Evolutionary conservation across 2,113 vertebrate species (phyloP).

Genomic region (Rhabdornis inornatus): DNA sequence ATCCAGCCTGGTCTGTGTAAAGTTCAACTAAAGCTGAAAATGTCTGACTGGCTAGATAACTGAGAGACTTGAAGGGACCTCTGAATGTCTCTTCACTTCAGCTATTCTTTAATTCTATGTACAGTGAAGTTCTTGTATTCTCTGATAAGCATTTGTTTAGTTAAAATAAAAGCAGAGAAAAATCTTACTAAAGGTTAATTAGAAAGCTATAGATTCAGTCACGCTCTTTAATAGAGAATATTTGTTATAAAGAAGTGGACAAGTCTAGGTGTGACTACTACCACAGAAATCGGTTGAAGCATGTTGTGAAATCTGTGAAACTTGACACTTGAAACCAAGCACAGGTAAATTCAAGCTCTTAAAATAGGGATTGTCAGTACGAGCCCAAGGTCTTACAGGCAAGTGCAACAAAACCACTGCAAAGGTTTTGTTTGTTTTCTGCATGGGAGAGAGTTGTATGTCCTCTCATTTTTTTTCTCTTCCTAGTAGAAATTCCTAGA

Average conservation of each 20-base stretch:
- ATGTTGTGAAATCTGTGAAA: not conserved
- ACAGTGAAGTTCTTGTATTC: not conserved
- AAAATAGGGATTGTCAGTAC: not conserved
- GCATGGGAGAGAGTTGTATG: not conserved
- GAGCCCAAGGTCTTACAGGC: not conserved
- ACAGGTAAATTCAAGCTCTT: not conserved
- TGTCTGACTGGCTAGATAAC: not conserved
- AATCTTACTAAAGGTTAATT: not conserved
- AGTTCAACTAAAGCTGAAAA: not conserved
- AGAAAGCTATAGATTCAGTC: not conserved
- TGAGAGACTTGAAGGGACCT: not conserved
- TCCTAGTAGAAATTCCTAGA: constrained; percentile 60
- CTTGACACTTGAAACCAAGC: not conserved
- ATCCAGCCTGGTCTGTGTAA: not conserved
- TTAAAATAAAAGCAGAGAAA: not conserved
- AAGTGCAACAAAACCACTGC: not conserved
- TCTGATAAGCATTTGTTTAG: not conserved
- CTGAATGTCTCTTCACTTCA: not conserved
- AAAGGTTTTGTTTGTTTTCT: not conserved
- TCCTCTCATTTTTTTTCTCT: not conserved
- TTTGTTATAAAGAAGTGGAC: not conserved
- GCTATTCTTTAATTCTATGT: not conserved
- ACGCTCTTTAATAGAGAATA: accelerated
- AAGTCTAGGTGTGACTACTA: not conserved
- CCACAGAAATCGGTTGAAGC: not conserved